Evolutionary conservation across 2,888 invertebrate species (phyloP).

Genomic region (Willowsia nigromaculata): DNA sequence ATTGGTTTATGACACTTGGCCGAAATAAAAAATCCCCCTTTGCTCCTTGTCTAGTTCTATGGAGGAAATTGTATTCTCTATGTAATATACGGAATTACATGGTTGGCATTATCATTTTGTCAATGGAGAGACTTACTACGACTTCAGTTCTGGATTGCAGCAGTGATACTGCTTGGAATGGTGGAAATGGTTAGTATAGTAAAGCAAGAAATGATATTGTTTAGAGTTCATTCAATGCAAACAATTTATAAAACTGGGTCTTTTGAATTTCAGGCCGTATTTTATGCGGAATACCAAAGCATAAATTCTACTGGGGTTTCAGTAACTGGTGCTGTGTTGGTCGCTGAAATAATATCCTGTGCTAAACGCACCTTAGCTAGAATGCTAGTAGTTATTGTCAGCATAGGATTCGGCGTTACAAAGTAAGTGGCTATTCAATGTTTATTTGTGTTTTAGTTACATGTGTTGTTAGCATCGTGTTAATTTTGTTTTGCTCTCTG

Average conservation of each 20-base stretch:
- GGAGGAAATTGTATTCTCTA: conserved; percentile 94
- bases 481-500: too few species aligned
- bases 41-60: conserved; percentile 86
- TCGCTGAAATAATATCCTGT: conserved; percentile 94
- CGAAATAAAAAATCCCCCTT: conserved; percentile 10
- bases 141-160: conserved; percentile 98
- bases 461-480: not conserved
- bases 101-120: conserved; percentile 90
- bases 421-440: too few species aligned
- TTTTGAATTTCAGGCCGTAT: conserved; percentile 85
- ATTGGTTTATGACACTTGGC: too few species aligned
- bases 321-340: conserved; percentile 86
- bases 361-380: conserved; percentile 94
- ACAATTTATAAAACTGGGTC: not conserved
- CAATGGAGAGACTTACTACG: conserved; percentile 95
- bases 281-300: conserved; percentile 92
- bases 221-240: not conserved
- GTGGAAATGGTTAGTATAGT: conserved; percentile 84
- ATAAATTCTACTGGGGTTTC: conserved; percentile 86
- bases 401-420: conserved; percentile 96
- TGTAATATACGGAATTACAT: conserved; percentile 89
- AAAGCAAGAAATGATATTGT: not conserved
- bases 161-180: conserved; percentile 92
- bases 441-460: not conserved
- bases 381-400: conserved; percentile 96